A percentile compares a stretch with the other conserved stretches of the same genome.
Conservation (phyloP, 2,888 invertebrate species). For the Congeria kusceri region DNA sequence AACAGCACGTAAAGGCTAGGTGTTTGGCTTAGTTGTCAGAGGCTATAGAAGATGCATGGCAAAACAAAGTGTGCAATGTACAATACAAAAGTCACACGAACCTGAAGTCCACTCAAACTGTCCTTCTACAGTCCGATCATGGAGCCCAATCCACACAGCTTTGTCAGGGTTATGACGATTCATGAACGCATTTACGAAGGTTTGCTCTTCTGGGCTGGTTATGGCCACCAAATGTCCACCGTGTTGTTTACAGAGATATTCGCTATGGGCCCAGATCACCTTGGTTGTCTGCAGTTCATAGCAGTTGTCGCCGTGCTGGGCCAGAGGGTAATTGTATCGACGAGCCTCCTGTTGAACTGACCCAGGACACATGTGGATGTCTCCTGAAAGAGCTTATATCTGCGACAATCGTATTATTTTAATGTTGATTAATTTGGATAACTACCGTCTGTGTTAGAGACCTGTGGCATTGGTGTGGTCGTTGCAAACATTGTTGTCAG, state of each 20-base stretch:
- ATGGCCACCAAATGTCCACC: conserved; percentile 48
- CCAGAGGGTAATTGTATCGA: conserved; percentile 10
- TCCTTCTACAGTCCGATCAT: conserved; percentile 33
- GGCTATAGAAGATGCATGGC: too few species aligned
- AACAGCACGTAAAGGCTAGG: too few species aligned
- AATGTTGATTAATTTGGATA: too few species aligned
- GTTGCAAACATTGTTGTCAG: too few species aligned
- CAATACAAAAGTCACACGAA: conserved; percentile 2
- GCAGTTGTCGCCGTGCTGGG: conserved; percentile 31
- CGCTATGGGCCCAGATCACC: conserved; percentile 35
- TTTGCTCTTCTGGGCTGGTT: conserved; percentile 24
- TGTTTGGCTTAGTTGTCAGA: too few species aligned
- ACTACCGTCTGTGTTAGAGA: too few species aligned
- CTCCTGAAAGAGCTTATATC: too few species aligned
- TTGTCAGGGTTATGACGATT: conserved; percentile 16
- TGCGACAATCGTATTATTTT: too few species aligned
- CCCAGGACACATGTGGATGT: too few species aligned
- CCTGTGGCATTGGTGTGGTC: too few species aligned
- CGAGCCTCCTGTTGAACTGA: not conserved
- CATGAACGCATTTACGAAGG: conserved; percentile 43
- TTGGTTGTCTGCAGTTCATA: conserved; percentile 34
- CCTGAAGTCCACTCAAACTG: conserved; percentile 46
- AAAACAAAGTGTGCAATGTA: too few species aligned
- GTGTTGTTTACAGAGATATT: conserved; percentile 13
- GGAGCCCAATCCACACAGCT: conserved; percentile 51